Conservation (phyloP, 2,888 invertebrate species). For the Ochlodes sylvanus region DNA sequence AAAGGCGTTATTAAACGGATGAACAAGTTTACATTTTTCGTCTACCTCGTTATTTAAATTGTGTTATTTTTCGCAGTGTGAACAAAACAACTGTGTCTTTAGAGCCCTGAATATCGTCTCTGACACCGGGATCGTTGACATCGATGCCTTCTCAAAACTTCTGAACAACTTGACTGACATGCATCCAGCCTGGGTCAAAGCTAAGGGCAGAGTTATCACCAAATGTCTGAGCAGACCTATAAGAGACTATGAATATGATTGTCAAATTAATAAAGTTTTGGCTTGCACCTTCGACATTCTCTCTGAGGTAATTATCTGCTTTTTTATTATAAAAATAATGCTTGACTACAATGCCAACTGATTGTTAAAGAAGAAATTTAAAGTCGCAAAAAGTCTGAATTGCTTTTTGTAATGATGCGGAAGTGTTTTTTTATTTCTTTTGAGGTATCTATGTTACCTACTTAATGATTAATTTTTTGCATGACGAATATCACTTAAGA, state of each 20-base stretch:
- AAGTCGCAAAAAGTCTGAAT: neutral
- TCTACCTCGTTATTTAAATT: no score
- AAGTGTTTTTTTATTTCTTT: neutral
- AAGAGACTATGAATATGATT: constrained; percentile 56
- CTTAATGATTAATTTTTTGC: no score
- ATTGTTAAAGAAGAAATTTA: neutral
- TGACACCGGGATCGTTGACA: constrained; percentile 56
- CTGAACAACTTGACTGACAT: constrained; percentile 63
- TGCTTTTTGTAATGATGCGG: neutral
- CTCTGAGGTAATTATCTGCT: constrained; percentile 61
- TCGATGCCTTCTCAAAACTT: constrained; percentile 60
- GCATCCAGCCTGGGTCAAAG: constrained; percentile 63
- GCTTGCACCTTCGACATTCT: constrained; percentile 72
- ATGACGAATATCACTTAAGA: no score
- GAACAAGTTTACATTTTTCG: neutral
- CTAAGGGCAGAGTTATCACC: constrained; percentile 66
- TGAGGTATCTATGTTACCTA: no score
- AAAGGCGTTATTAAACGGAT: neutral
- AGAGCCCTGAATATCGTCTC: constrained; percentile 59
- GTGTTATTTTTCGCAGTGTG: constrained; percentile 59
- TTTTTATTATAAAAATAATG: neutral
- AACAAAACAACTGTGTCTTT: constrained; percentile 69
- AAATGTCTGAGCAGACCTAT: constrained; percentile 61
- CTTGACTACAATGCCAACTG: no score
- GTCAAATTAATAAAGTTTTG: constrained; percentile 69